Conservation (phyloP, 2,888 invertebrate genomes). For the Zygothrica quintamaculata region DNA sequence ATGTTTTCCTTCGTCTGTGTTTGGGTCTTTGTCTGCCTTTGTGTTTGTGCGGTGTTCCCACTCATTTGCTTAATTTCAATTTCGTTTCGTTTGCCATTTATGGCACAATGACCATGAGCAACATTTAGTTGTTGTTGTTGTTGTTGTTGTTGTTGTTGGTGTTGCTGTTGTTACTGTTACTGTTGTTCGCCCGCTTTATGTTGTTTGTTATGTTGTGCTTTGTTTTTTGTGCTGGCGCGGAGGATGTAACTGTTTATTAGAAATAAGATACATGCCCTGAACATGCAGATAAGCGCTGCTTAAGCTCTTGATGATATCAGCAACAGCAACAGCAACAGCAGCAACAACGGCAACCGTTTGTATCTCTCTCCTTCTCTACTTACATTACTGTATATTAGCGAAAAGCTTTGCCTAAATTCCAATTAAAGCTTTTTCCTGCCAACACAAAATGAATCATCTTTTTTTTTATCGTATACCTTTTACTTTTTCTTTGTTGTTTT, state of each 20-base stretch:
- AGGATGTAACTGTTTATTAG: slow-evolving; percentile 76
- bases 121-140: slow-evolving; percentile 50
- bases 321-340: slow-evolving; percentile 16
- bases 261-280: slow-evolving; percentile 49
- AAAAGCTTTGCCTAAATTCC: slow-evolving; percentile 21
- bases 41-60: too few relatives aligned
- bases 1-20: slow-evolving; percentile 62
- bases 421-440: slow-evolving; percentile 65
- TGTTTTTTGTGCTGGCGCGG: slow-evolving; percentile 56
- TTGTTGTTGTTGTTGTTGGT: slow-evolving; percentile 21
- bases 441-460: slow-evolving; percentile 36
- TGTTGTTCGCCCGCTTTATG: slow-evolving; percentile 27
- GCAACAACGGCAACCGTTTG: background rate
- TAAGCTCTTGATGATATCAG: slow-evolving; percentile 61
- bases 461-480: slow-evolving; percentile 12
- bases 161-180: slow-evolving; percentile 15
- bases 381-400: slow-evolving; percentile 30
- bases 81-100: slow-evolving; percentile 82
- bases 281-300: slow-evolving; percentile 36
- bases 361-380: slow-evolving; percentile 10
- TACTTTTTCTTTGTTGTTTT: too few relatives aligned
- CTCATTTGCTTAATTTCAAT: slow-evolving; percentile 80
- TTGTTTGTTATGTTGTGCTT: too few relatives aligned
- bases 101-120: slow-evolving; percentile 82
- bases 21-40: too few relatives aligned